Conservation (phyloP, 2,113 vertebrate genomes). For the Amazona guildingii region DNA sequence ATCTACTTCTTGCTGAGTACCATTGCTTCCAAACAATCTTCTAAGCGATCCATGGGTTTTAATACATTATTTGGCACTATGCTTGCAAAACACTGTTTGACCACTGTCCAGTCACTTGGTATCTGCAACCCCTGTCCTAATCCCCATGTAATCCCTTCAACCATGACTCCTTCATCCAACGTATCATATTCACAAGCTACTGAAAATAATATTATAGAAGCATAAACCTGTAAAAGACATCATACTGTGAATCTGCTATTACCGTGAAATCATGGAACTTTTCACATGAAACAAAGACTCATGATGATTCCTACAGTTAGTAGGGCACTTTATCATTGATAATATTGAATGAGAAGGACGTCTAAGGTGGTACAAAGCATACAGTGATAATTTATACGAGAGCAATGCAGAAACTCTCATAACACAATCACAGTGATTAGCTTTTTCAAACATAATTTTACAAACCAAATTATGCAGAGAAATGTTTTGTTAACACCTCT, state of each 20-base stretch:
- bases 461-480: background rate
- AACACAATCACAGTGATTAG: conserved; percentile 42
- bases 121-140: background rate
- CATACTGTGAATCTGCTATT: background rate
- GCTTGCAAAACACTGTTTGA: background rate
- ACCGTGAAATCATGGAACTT: background rate
- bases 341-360: background rate
- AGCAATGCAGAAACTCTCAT: background rate
- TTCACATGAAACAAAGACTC: conserved; percentile 24
- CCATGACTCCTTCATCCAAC: background rate
- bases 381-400: background rate
- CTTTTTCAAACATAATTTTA: background rate
- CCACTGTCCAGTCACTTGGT: background rate
- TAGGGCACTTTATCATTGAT: background rate
- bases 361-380: background rate
- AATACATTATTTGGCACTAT: background rate
- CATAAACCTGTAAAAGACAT: background rate
- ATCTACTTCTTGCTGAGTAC: background rate
- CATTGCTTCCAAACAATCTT: background rate
- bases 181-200: background rate
- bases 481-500: conserved; percentile 12
- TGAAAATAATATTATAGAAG: background rate
- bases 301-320: background rate
- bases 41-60: background rate
- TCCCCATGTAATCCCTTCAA: conserved; percentile 25